Conservation (phyloP, 2,113 vertebrate genomes). For the Cynopterus brachyotis region DNA sequence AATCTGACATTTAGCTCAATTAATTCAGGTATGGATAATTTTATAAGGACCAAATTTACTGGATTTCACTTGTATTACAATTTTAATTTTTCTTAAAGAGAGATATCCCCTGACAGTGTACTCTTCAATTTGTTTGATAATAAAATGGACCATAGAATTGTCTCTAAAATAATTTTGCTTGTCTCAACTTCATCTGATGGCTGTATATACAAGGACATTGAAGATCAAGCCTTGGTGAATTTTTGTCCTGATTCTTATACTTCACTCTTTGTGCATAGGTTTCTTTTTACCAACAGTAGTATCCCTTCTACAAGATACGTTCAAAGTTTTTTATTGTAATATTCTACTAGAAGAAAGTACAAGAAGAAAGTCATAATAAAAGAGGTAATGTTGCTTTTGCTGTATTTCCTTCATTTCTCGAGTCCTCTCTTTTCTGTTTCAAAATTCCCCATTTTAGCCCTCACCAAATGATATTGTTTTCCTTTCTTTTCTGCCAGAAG, state of each 20-base stretch:
- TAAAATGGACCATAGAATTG: not conserved
- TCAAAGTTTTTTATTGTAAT: constrained; percentile 4
- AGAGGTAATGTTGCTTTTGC: not conserved
- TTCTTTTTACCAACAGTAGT: constrained; percentile 29
- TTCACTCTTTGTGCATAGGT: not conserved
- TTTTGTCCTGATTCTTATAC: constrained; percentile 20
- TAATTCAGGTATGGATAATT: constrained; percentile 4
- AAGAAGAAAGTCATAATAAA: constrained; percentile 3
- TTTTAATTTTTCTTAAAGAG: constrained; percentile 27
- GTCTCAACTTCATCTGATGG: not conserved
- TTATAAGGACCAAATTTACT: constrained; percentile 23
- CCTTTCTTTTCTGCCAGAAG: not conserved
- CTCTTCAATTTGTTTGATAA: not conserved
- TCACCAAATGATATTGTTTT: constrained; percentile 25
- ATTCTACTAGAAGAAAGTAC: not conserved
- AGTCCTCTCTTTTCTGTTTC: not conserved
- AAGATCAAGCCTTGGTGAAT: not conserved
- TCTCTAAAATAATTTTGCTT: constrained; percentile 36
- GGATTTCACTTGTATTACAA: constrained; percentile 20
- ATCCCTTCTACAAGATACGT: not conserved
- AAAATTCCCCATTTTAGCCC: not conserved
- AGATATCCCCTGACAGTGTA: not conserved
- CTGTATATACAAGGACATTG: not conserved
- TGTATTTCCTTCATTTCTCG: not conserved
- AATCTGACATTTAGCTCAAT: not conserved